Evolutionary conservation across 2,888 invertebrate species (phyloP), one percentile per base, ranked within the genome.

Genomic region (Alentia gelatinosa): DNA sequence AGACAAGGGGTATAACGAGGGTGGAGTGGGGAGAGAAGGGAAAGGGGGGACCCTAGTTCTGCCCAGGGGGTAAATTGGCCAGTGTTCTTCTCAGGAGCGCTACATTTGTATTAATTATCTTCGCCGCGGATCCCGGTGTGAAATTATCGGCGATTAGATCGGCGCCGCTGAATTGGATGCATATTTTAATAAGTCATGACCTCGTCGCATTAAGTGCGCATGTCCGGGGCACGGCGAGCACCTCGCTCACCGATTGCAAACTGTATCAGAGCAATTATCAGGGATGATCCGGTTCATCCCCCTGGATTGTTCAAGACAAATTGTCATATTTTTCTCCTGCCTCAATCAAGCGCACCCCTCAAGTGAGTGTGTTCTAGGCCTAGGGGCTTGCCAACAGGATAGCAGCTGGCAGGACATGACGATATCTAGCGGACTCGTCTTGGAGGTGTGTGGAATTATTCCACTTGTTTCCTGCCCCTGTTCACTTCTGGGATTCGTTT

Each of bases 131-230:
- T 86, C 35, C 42, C 33, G 47, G 33, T 42, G 50, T 86, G 86
- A 50, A 86, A 86, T 86, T 86, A 86, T 86, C 47, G 50, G 30
- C 86, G 86, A 86, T 86, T 86, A 86, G 47, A 47, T 50, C 39
- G 7, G 3, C 30, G n/a, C n/a, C 42, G 30, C 50, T 26, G 86
- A 47, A 86, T 86, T 12, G 42, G 86, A 86, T 86, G 86, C 86
- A 47, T 86, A 86, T 47, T 86, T 86, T 86, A 86, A 86, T 86
- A 86, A 86, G 47, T 86, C 86, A 86, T 86, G 42, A 86, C 86
- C 86, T 33, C 86, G 15, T 79, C 26, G 37, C 39, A 35, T 68
- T 68, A 68, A 35, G 37, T 35, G 15, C n/a, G 37, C 79, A 35
- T 23, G 33, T 35, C 37, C 63, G 30, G 33, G 68, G 68, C 37